These are phyloP conservation scores for Tachina lurida DNA, from an alignment of 2,888 invertebrate species.

Conservation along the genomic window DNA sequence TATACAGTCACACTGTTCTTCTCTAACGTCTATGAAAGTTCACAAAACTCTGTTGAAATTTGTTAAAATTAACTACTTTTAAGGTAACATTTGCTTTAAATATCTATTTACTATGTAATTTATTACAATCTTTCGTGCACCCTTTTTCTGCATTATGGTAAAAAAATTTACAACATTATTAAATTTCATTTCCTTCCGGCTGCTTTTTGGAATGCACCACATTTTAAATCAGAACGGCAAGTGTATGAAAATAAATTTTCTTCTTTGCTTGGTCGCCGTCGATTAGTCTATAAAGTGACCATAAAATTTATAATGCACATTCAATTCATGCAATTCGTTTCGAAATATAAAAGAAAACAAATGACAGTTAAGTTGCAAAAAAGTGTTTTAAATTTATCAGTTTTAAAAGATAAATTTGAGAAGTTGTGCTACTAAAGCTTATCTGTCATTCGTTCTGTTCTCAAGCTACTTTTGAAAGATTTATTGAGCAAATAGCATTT, in stretches of 20 bases:
- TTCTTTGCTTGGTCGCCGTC: conserved; percentile 15
- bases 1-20: neutral
- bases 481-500: conserved; percentile 31
- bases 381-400: conserved; percentile 19
- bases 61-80: neutral
- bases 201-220: conserved; percentile 12
- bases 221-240: neutral
- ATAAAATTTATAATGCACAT: conserved; percentile 22
- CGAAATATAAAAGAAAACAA: too few relatives aligned
- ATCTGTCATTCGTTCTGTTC: neutral
- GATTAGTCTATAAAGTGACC: conserved; percentile 45
- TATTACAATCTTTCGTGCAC: conserved; percentile 27
- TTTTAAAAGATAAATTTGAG: conserved; percentile 2
- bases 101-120: neutral
- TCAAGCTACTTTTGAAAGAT: conserved; percentile 6
- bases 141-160: neutral
- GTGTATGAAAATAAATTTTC: conserved; percentile 5
- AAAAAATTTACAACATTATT: conserved; percentile 35
- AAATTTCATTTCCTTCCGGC: conserved; percentile 49
- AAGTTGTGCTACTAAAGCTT: neutral
- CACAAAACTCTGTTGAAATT: neutral
- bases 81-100: neutral
- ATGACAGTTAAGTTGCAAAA: neutral
- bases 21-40: neutral
- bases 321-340: too few relatives aligned